These are phyloP conservation scores for Ascidia mentula DNA, from an alignment of 23 tunicate species.

Conservation along the genomic window DNA sequence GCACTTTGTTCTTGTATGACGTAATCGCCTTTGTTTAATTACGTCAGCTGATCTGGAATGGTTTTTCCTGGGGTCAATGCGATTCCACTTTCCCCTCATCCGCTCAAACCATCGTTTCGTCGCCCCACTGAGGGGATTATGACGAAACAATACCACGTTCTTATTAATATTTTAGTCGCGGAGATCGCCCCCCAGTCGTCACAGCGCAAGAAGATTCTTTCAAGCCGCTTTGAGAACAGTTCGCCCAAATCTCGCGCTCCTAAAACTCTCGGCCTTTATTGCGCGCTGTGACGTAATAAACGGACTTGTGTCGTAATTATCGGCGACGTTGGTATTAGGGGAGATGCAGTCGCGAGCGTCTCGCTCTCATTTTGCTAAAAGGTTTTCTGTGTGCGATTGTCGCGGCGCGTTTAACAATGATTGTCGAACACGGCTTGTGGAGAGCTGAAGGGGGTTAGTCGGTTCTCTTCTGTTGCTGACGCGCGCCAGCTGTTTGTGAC, in stretches of 20 bases:
- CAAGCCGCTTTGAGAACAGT: neutral
- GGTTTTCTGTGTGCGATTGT: neutral
- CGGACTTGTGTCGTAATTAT: neutral
- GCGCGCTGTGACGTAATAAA: neutral
- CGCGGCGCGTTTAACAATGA: neutral
- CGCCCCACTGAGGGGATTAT: neutral
- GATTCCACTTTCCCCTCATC: neutral
- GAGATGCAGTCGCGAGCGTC: neutral
- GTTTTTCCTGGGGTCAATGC: neutral
- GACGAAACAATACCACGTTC: conserved; percentile 11
- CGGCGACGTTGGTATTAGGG: neutral
- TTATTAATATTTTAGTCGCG: conserved; percentile 16
- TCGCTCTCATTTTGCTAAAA: neutral
- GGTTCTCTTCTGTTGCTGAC: neutral
- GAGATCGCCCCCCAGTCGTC: conserved; percentile 25
- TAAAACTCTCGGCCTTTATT: neutral
- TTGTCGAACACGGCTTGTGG: neutral
- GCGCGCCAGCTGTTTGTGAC: neutral
- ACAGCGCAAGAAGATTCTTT: neutral
- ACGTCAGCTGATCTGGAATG: too few relatives aligned
- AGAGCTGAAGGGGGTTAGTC: too few relatives aligned
- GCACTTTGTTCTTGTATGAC: too few relatives aligned
- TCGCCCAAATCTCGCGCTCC: too few relatives aligned
- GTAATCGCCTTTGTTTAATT: too few relatives aligned
- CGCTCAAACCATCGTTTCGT: neutral